These are phyloP conservation scores for Trichonephila clavata DNA, from an alignment of 1,140 invertebrate genomes.

Conservation along the genomic window DNA sequence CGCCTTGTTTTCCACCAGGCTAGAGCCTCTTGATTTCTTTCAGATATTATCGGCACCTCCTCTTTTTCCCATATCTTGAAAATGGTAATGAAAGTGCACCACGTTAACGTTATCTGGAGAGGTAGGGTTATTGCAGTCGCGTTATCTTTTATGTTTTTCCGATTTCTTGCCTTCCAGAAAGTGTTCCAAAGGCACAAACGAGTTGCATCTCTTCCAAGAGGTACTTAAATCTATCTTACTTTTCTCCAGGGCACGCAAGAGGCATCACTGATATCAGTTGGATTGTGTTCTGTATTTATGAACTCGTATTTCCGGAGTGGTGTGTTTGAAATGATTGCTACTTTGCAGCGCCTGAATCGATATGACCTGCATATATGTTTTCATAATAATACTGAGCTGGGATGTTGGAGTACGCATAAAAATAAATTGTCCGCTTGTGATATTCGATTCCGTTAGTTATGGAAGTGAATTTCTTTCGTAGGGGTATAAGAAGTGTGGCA, in stretches of 20 bases:
- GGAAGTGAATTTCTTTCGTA: too few species aligned
- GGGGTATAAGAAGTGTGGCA: too few species aligned
- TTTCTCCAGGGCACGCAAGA: background rate
- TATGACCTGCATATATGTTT: slow-evolving; percentile 20
- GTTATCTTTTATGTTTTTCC: slow-evolving; percentile 57
- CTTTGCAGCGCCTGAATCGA: slow-evolving; percentile 11
- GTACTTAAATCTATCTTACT: slow-evolving; percentile 36
- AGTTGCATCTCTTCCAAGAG: slow-evolving; percentile 2
- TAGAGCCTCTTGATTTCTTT: background rate
- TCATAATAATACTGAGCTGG: background rate
- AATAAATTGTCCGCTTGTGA: background rate
- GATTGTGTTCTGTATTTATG: slow-evolving; percentile 26
- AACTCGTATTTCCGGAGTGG: slow-evolving; percentile 6
- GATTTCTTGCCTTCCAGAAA: slow-evolving; percentile 41
- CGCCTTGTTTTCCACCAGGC: slow-evolving; percentile 7
- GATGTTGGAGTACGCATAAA: background rate
- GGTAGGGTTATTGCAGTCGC: slow-evolving; percentile 38
- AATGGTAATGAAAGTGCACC: slow-evolving; percentile 30
- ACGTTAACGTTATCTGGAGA: slow-evolving; percentile 21
- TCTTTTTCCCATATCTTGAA: slow-evolving; percentile 15
- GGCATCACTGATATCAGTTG: slow-evolving; percentile 28
- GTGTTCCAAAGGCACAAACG: slow-evolving; percentile 1
- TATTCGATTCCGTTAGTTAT: too few species aligned
- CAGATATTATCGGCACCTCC: slow-evolving; percentile 23
- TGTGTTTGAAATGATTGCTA: slow-evolving; percentile 38